Evolutionary conservation across 2,888 invertebrate genomes (phyloP).

Genomic region (Kryphioiulus occultus): DNA sequence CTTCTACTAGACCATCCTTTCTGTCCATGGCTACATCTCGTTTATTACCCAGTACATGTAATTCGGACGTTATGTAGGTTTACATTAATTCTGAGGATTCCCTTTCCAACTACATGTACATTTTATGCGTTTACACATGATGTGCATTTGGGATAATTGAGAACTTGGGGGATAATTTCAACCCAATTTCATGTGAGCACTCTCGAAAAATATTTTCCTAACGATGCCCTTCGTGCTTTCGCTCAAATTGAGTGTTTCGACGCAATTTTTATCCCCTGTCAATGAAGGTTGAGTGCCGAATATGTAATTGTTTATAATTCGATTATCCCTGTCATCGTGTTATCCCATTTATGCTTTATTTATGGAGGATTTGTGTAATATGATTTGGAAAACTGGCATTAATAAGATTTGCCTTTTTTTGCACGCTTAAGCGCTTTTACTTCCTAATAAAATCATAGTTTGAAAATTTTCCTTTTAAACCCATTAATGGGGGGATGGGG

Average conservation of each 20-base stretch:
- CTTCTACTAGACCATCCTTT: background rate
- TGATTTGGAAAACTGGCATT: background rate
- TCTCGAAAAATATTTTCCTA: background rate
- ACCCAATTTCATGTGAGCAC: background rate
- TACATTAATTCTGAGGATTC: background rate
- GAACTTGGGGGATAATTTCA: no score
- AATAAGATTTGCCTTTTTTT: background rate
- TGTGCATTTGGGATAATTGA: background rate
- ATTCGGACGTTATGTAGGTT: background rate
- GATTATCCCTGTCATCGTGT: conserved; percentile 26
- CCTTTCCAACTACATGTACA: background rate
- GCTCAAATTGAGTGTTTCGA: background rate
- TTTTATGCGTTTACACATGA: background rate
- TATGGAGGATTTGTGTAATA: conserved; percentile 7
- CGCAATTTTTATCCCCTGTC: background rate
- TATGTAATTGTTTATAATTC: background rate
- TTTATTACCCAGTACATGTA: background rate
- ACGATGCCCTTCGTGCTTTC: background rate
- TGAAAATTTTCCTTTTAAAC: background rate
- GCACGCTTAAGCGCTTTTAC: background rate
- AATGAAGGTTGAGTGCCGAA: background rate
- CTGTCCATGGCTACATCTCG: background rate
- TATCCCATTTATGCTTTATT: conserved; percentile 26
- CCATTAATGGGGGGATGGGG: background rate
- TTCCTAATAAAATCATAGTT: background rate